Base-by-base conservation (phyloP, 2,113 vertebrate genomes). In the Brachionichthys hirsutus region DNA sequence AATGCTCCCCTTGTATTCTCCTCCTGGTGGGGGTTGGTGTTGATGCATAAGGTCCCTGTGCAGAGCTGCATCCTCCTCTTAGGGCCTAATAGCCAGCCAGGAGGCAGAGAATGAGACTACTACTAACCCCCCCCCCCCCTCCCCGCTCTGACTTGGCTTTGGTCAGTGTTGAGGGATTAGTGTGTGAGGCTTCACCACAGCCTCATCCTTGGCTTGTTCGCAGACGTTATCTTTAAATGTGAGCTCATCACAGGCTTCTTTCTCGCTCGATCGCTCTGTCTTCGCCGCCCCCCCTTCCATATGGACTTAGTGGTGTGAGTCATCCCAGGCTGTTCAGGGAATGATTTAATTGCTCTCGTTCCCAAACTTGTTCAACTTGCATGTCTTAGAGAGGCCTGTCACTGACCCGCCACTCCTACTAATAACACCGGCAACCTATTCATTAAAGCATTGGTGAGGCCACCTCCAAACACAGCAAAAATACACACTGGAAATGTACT, bases 311-410 rank as follows among this genome's bases (percentile, higher is more conserved):
- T 73, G 73, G 64, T 72, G 74, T 87, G 83, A 88, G 73, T 87
- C 88, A 88, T 84, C 64, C 69, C 67, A 53, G 75, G 68, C 82
- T 85, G 78, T 71, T 76, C 11, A 11, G 77, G 78, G 75, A 85
- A 71, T 67, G 74, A 82, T 88, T 76, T 88, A 84, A 86, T 86
- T 86, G 82, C 75, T 74, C 77, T 82, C 71, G 62, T 47, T 73
- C 69, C 67, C 24, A 30, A 77, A 56, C 49, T 79, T 41, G 64
- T 70, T 73, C 71, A 62, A 61, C 67, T 66, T 74, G 70, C 62
- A 60, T 36, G 15, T 72, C 59, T 67, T 14, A 1, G 17, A 67
- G 61, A 71, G 51, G 57, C 46, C 55, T 70, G 70, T 82, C 74
- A 71, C 70, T 82, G 83, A 80, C 79, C 58, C 68, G 49, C 45